Evolutionary conservation across 2,797 vertebrate species (phyloP).

Genomic region (Syngnathus acus): DNA sequence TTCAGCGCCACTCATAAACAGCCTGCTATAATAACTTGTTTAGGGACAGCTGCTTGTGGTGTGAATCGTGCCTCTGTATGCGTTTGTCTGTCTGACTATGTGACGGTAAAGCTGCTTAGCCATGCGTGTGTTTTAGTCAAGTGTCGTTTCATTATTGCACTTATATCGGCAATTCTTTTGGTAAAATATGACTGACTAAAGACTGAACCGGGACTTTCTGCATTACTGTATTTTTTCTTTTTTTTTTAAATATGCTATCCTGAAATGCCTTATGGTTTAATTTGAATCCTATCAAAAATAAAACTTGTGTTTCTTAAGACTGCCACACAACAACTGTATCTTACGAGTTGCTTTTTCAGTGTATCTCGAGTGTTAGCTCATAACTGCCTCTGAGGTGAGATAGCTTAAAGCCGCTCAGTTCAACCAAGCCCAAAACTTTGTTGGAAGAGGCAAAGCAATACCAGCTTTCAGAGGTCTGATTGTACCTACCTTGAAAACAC

Average conservation of each 20-base stretch:
- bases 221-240: not conserved
- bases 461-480: not conserved
- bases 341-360: not conserved
- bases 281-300: not conserved
- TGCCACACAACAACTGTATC: not conserved
- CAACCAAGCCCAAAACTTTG: not conserved
- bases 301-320: not conserved
- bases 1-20: constrained; percentile 78
- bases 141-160: constrained; percentile 2
- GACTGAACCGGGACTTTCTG: not conserved
- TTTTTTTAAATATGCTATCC: not conserved
- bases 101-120: constrained; percentile 46
- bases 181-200: not conserved
- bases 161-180: not conserved
- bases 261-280: not conserved
- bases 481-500: not conserved
- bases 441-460: not conserved
- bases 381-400: not conserved
- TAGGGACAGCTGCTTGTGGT: constrained; percentile 74
- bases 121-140: constrained; percentile 22
- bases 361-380: not conserved
- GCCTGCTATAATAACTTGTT: constrained; percentile 81
- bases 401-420: not conserved
- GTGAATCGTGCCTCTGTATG: constrained; percentile 41
- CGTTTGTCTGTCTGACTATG: constrained; percentile 35